Percentiles rank a stretch among this genome's conserved stretches.
These are phyloP conservation scores for Aurelia coerulea DNA, from an alignment of 30 jellyfish, hydroid and myxozoan genomes.

Conservation along the genomic window DNA sequence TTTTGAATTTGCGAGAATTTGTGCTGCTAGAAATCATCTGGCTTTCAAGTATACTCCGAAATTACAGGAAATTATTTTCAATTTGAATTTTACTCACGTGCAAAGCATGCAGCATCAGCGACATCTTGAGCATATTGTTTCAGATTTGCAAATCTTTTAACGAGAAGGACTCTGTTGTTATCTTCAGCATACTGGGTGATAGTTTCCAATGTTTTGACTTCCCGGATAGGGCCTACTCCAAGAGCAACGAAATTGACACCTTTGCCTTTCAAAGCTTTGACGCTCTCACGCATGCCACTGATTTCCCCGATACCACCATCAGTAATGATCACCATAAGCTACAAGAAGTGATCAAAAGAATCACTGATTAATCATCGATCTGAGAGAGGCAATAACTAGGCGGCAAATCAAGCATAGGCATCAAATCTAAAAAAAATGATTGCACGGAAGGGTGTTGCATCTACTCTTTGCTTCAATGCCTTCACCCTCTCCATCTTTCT, in stretches of 20 bases:
- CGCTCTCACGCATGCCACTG: constrained; percentile 72
- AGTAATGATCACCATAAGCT: constrained; percentile 72
- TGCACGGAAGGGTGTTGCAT: too few relatives aligned
- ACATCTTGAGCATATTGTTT: constrained; percentile 83
- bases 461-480: too few relatives aligned
- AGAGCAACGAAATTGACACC: constrained; percentile 84
- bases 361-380: neutral
- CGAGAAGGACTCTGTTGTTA: constrained; percentile 74
- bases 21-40: too few relatives aligned
- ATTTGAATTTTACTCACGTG: constrained; percentile 42
- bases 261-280: constrained; percentile 51
- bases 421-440: neutral
- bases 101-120: constrained; percentile 87
- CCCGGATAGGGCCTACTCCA: constrained; percentile 79
- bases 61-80: too few relatives aligned
- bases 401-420: neutral
- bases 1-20: too few relatives aligned
- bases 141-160: constrained; percentile 61
- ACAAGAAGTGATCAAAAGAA: neutral
- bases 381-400: neutral
- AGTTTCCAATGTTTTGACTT: constrained; percentile 57
- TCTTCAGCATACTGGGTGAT: constrained; percentile 66
- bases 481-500: too few relatives aligned
- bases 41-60: too few relatives aligned
- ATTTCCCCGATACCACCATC: constrained; percentile 73